Percentiles rank a stretch among this genome's conserved stretches.
These are phyloP conservation scores for Erethizon dorsatum DNA, from an alignment of 2,797 vertebrate genomes.

Conservation along the genomic window DNA sequence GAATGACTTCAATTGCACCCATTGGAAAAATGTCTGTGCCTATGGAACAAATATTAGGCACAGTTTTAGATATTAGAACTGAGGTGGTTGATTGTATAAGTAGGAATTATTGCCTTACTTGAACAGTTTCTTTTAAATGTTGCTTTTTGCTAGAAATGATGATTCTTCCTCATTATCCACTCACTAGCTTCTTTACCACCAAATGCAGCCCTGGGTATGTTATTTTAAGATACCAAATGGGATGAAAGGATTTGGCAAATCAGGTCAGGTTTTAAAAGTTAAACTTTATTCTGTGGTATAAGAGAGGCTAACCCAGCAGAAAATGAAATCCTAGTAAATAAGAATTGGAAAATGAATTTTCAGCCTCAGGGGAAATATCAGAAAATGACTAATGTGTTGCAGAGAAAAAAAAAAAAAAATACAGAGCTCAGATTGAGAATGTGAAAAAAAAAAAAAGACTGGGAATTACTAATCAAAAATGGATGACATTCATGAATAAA, in stretches of 20 bases:
- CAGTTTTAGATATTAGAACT: neutral
- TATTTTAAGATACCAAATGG: neutral
- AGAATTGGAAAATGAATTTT: conserved; percentile 51
- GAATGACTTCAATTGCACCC: no score
- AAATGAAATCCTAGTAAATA: conserved; percentile 53
- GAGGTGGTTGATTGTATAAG: no score
- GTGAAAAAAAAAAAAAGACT: neutral
- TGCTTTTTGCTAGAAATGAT: neutral
- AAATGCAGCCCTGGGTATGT: neutral
- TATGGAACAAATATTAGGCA: neutral
- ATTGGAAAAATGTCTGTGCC: neutral
- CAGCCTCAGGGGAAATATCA: conserved; percentile 57
- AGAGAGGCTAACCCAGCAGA: neutral
- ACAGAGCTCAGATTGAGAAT: neutral
- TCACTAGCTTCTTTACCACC: rapidly evolving
- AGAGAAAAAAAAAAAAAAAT: rapidly evolving
- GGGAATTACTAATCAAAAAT: conserved; percentile 39
- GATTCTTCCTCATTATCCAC: neutral
- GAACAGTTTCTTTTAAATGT: neutral
- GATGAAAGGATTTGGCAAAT: neutral
- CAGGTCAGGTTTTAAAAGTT: conserved; percentile 27
- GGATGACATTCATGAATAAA: neutral
- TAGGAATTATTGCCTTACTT: rapidly evolving
- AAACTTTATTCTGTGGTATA: neutral
- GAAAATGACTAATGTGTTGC: neutral